Evolutionary conservation across 1,140 invertebrate species (phyloP).

Genomic region (Mercenaria mercenaria): DNA sequence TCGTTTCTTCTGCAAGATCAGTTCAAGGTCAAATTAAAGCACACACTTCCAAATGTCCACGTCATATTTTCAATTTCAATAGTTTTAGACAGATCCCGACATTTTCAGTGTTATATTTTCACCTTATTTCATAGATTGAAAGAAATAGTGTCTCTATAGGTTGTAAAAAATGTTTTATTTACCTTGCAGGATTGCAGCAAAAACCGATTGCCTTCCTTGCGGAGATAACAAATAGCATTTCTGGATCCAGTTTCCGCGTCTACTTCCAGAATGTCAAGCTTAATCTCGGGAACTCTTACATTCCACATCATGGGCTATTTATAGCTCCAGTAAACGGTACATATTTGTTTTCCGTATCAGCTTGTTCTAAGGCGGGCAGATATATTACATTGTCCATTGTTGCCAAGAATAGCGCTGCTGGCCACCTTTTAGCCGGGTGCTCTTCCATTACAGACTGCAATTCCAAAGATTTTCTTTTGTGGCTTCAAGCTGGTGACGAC

Average conservation of each 20-base stretch:
- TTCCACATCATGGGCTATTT: conserved; percentile 10
- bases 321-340: conserved; percentile 26
- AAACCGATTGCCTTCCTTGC: background rate
- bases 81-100: no score
- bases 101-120: no score
- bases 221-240: background rate
- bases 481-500: background rate
- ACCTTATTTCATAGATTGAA: no score
- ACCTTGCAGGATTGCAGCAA: no score
- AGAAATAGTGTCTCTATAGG: no score
- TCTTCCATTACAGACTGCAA: background rate
- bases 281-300: conserved; percentile 54
- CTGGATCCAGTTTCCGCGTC: background rate
- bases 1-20: no score
- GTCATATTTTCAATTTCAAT: no score
- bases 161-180: no score
- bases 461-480: background rate
- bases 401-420: background rate
- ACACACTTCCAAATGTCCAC: no score
- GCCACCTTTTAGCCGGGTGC: background rate
- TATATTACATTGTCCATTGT: background rate
- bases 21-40: no score
- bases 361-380: background rate
- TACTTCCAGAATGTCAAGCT: conserved; percentile 39
- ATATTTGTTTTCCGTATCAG: conserved; percentile 33